Evolutionary conservation across 2,888 invertebrate genomes (phyloP), one percentile per base, ranked within the genome.

Genomic region (Ganaspis brasiliensis): DNA sequence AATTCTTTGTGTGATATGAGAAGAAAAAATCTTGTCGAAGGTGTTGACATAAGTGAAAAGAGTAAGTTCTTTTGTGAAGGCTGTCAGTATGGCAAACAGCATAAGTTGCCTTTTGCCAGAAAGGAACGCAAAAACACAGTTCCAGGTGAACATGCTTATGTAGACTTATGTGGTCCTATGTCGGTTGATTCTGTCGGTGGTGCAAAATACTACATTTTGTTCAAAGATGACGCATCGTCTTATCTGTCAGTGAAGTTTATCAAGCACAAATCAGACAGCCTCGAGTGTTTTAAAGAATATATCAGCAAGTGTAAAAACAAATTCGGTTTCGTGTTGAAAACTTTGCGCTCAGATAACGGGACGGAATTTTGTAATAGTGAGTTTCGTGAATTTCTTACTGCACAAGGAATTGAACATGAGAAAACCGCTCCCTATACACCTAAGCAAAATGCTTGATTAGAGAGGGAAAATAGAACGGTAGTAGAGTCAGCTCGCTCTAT

Each of bases 401-500:
- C 40, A 52, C 31, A 70, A 37, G 75, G 56, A 35, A 71, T 71
- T 31, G 56, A 67, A 52, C 26, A 70, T 14, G 75, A 71, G 21
- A 71, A 35, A 40, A 75, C 75, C 12, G 71, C 75, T 6, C 75
- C 45, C 1, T 75, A 70, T 21, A 75, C 75, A 2, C 75, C 75
- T 14, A 26, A 75, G 31, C 73, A 73, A 61, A 73, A 61, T 61
- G 61, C 59, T 0, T 45, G 52, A 45, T 49, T 40, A 37, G 52
- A 57, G 40, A 21, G 61, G 31, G 85, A 89, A 55, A 87, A 87
- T 45, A 61, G 89, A 45, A 88, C 88, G 16, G 82, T 90, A 12
- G 82, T 88, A 10, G 90, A 90, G 77, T 79, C 81, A 73, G 88
- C 89, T 12, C 78, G 86, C 55, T 76, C 88, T 5, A 88, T 90